Evolutionary conservation across 2,797 vertebrate genomes (phyloP).

Genomic region (Phrynocephalus guinanensis): DNA sequence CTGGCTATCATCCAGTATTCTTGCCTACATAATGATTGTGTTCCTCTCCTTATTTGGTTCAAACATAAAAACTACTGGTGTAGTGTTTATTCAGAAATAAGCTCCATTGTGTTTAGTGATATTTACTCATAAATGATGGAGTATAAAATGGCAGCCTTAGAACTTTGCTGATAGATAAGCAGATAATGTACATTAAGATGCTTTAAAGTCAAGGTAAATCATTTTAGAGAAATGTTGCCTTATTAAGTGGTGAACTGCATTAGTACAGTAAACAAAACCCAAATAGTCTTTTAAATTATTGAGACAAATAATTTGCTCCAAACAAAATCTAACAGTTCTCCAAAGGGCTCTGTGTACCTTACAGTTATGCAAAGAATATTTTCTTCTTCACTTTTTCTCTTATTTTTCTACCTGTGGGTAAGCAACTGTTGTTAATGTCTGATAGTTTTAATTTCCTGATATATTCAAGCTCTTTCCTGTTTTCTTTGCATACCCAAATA

Average conservation of each 20-base stretch:
- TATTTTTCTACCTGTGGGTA: background rate
- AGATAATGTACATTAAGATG: background rate
- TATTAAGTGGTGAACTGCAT: background rate
- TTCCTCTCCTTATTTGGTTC: background rate
- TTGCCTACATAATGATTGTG: background rate
- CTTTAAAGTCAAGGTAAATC: background rate
- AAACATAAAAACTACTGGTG: background rate
- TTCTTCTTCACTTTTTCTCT: background rate
- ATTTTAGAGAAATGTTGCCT: background rate
- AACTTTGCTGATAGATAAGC: background rate
- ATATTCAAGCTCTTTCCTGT: slow-evolving; percentile 2
- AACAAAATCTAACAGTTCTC: no score
- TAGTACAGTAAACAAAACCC: background rate
- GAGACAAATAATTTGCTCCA: no score
- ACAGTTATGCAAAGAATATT: background rate
- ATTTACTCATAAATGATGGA: background rate
- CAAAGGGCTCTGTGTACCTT: background rate
- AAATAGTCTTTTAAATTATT: no score
- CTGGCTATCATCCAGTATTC: background rate
- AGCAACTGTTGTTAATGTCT: background rate
- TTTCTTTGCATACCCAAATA: background rate
- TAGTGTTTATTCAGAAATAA: background rate
- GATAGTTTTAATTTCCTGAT: background rate
- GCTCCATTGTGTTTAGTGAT: background rate
- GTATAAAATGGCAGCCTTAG: background rate